Base-by-base conservation (phyloP, 2,113 vertebrate species). In the Amia ocellicauda region DNA sequence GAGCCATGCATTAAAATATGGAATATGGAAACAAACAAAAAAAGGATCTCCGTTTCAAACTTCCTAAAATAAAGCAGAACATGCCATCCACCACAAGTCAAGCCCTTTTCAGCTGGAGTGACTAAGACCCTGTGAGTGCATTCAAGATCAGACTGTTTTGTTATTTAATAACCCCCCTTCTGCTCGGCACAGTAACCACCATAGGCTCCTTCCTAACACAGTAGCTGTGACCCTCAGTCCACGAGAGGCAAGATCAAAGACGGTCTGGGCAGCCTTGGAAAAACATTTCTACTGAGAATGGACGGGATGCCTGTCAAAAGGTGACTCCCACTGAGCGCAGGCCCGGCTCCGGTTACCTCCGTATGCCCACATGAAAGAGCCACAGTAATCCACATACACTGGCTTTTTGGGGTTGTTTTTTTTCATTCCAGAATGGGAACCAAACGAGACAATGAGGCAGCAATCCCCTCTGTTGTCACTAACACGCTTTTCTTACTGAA, bases 211-310 rank as follows among this genome's bases (percentile, higher is more conserved):
- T 65, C 74, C 73, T 67, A 81, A 89, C 89, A 81, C 86, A 85
- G 89, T 85, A 89, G 88, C 90, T 85, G 83, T 86, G 90, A 91
- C 88, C 89, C 87, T 83, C 69, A 70, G 62, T 80, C 85, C 80
- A 83, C 88, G 80, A 67, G 85, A 84, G 86, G 78, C 76, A 75
- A 58, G 91, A 95, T 95, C 93, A 97, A 94, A 96, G 92, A 79
- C 85, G 69, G 68, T 78, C 87, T 84, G 79, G 82, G 88, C 84
- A 91, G 90, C 89, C 90, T 91, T 93, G 91, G 88, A 90, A 96
- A 97, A 96, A 96, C 92, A 94, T 92, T 92, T 92, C 86, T 87
- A 91, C 91, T 81, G 89, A 93, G 92, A 90, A 92, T 83, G 87
- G 91, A 91, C 89, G 83, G 77, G 88, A 88, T 90, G 92, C 91